A percentile compares a stretch with the other conserved stretches of the same genome.
Conservation (phyloP, 2,113 vertebrate genomes). For the Camelus bactrianus region DNA sequence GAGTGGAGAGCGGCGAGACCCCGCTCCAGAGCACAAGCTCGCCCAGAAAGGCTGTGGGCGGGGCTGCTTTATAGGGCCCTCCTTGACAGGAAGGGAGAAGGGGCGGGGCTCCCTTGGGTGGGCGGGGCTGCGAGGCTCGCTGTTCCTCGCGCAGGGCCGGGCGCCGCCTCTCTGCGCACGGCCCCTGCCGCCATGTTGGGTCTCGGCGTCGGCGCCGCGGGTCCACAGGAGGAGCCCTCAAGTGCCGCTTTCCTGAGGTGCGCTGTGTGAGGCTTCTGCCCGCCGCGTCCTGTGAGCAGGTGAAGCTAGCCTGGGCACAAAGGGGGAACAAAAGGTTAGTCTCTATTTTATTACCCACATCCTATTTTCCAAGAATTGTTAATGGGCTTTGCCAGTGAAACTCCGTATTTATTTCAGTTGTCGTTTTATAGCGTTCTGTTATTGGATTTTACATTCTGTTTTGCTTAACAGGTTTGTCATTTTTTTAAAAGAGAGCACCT, state of each 20-base stretch:
- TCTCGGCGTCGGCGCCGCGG: no score
- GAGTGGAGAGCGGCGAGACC: background rate
- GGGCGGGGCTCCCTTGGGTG: background rate
- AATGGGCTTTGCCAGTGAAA: background rate
- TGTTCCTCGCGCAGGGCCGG: background rate
- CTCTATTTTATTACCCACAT: background rate
- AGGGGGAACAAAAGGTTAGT: background rate
- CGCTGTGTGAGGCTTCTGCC: background rate
- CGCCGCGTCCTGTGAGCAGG: background rate
- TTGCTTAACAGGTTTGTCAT: background rate
- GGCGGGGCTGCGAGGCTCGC: background rate
- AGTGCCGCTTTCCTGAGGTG: background rate
- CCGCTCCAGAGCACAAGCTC: background rate
- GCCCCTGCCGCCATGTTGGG: background rate
- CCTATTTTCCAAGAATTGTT: background rate
- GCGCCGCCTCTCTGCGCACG: background rate
- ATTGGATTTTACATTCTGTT: background rate
- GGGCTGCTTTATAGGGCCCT: background rate
- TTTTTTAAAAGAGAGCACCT: background rate
- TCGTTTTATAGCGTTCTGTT: background rate
- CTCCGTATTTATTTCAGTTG: background rate
- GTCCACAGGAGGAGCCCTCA: no score
- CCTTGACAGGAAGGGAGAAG: background rate
- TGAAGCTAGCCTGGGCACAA: background rate
- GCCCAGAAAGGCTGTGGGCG: background rate